phyloP scores from a whole-genome alignment of 2,888 invertebrate genomes.

The Gastracanthus pulcherrimus region DNA sequence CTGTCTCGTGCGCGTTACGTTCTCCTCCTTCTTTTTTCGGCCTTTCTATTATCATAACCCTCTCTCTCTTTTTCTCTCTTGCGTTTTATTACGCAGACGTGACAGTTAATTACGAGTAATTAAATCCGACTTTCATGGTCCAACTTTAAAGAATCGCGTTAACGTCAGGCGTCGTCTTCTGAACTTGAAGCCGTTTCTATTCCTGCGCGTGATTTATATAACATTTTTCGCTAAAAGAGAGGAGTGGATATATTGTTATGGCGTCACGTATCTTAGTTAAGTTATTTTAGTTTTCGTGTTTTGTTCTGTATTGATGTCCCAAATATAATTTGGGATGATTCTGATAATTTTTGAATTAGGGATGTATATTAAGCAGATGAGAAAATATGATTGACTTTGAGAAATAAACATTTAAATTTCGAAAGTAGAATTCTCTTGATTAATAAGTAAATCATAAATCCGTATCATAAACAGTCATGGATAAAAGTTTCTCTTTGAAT shows the following conservation, averaged over 20 bases:
- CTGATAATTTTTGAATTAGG: too few relatives aligned
- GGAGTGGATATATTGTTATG: neutral
- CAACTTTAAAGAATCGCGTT: constrained; percentile 34
- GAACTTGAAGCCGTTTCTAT: neutral
- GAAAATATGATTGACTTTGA: too few relatives aligned
- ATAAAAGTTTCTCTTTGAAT: too few relatives aligned
- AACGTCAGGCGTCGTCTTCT: neutral
- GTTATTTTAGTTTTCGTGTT: too few relatives aligned
- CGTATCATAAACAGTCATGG: too few relatives aligned
- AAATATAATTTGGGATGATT: neutral
- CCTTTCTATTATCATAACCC: constrained; percentile 38
- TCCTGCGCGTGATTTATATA: constrained; percentile 33
- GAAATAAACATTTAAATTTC: too few relatives aligned
- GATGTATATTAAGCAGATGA: too few relatives aligned
- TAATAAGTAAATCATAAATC: too few relatives aligned
- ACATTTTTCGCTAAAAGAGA: constrained; percentile 22
- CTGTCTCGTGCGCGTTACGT: neutral
- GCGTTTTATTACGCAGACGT: constrained; percentile 40
- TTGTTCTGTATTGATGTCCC: too few relatives aligned
- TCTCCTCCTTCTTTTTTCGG: constrained; percentile 28
- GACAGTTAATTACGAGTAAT: constrained; percentile 55
- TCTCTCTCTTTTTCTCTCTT: neutral
- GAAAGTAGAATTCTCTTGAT: too few relatives aligned
- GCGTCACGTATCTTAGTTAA: too few relatives aligned
- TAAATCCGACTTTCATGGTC: constrained; percentile 48